phyloP scores from a whole-genome alignment of 2,888 invertebrate species.

The Bruchidius siliquastri region DNA sequence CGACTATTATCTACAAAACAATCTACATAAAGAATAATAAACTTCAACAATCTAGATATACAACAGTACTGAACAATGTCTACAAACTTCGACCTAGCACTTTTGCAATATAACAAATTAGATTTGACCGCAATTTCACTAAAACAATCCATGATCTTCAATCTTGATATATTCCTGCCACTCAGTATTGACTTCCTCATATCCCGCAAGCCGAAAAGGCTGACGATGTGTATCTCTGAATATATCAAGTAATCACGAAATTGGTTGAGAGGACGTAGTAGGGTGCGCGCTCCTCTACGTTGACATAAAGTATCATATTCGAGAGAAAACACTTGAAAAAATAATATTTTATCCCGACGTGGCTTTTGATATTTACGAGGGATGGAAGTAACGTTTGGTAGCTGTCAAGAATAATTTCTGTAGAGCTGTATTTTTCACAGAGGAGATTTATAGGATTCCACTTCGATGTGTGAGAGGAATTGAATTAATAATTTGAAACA shows the following conservation, averaged over 20 bases:
- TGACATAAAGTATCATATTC: conserved; percentile 48
- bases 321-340: conserved; percentile 26
- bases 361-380: conserved; percentile 31
- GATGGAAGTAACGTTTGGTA: background rate
- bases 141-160: background rate
- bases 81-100: too few relatives aligned
- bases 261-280: conserved; percentile 35
- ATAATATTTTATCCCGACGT: conserved; percentile 45
- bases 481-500: too few relatives aligned
- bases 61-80: too few relatives aligned
- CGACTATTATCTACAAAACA: too few relatives aligned
- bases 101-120: background rate
- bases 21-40: too few relatives aligned
- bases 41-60: too few relatives aligned
- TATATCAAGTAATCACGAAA: conserved; percentile 46
- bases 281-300: conserved; percentile 28
- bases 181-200: background rate
- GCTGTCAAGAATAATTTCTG: too few relatives aligned
- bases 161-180: background rate
- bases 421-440: too few relatives aligned
- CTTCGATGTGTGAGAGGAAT: too few relatives aligned
- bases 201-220: background rate
- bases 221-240: conserved; percentile 27
- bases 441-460: too few relatives aligned
- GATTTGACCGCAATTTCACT: background rate